Evolutionary conservation across 2,113 vertebrate genomes (phyloP), one percentile per base, ranked within the genome.

Genomic region (Phyllostomus hastatus): DNA sequence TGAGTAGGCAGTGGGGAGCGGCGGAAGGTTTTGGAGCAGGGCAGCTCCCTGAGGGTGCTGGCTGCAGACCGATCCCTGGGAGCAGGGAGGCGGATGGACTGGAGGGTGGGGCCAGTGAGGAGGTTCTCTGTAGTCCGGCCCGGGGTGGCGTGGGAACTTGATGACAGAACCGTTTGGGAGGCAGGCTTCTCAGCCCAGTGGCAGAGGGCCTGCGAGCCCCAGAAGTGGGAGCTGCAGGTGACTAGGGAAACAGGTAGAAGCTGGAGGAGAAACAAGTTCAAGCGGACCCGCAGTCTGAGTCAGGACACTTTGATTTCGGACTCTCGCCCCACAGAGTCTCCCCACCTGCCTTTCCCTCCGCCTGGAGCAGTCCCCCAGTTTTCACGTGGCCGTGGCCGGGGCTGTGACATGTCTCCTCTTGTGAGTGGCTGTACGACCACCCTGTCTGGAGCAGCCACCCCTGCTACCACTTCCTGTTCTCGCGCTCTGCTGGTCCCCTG

Each of bases 261-360:
- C 33, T 8, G 43, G 52, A 78, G 52, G 67, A 80, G 87, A 67
- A 35, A 10, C 43, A n/a, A 4, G 28, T 19, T 10, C 0, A 0
- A 26, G 26, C 4, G 16, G 16, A 72, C 10, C 12, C 5, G 1
- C 1, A 10, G 54, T 59, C 69, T 33, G 28, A 35, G 2, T 5
- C 1, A 2, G 41, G 64, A 46, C 12, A 4, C 2, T 15, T 43
- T 5, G 54, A 70, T 6, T 48, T 8, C 1, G 19, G 26, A 1
- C 35, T 43, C 82, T n/a, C 16, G 43, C 43, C n/a, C 12, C 10
- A 9, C 2, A 0, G 24, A 0, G 0, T 22, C 11, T 9, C 12
- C 52, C 41, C 12, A 15, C 41, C 70, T 24, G n/a, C 15, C 19
- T n/a, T 52, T 22, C n/a, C 2, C 0, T 15, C 46, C 1, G 0